phyloP scores from a whole-genome alignment of 2,888 invertebrate genomes.

The Lordiphosa andalusiaca region DNA sequence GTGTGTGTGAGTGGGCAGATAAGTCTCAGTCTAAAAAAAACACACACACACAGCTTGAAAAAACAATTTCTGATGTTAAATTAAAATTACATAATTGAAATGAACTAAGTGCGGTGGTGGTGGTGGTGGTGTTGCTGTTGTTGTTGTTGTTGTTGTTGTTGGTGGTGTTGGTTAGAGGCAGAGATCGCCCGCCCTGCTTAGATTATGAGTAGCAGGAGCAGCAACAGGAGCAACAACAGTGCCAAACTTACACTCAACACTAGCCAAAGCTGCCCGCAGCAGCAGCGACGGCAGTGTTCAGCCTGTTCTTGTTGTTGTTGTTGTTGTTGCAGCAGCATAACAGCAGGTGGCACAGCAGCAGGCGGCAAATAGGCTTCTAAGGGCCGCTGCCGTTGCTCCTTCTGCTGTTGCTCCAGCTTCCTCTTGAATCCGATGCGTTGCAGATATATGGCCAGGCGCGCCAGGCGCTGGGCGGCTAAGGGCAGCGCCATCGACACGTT shows the following conservation, averaged over 20 bases:
- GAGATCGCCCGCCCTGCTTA: constrained; percentile 5
- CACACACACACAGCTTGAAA: constrained; percentile 13
- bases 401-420: constrained; percentile 2
- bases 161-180: neutral
- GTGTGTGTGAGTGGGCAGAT: constrained; percentile 49
- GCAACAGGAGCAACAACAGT: constrained; percentile 17
- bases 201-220: constrained; percentile 4
- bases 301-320: constrained; percentile 1
- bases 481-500: constrained; percentile 47
- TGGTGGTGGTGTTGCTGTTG: constrained; percentile 21
- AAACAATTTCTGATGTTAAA: constrained; percentile 14
- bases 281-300: constrained; percentile 1
- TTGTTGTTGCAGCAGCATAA: neutral
- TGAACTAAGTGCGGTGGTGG: constrained; percentile 58
- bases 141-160: constrained; percentile 10
- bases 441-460: constrained; percentile 21
- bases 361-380: neutral
- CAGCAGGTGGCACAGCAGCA: constrained; percentile 8
- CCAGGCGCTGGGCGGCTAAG: constrained; percentile 34
- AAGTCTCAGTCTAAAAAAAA: constrained; percentile 59
- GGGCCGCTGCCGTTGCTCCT: constrained; percentile 3
- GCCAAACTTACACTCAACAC: constrained; percentile 8
- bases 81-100: constrained; percentile 20
- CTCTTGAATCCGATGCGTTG: constrained; percentile 13
- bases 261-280: neutral